These are phyloP conservation scores for Halocynthia aurantium DNA, from an alignment of 23 tunicate genomes.

Conservation along the genomic window DNA sequence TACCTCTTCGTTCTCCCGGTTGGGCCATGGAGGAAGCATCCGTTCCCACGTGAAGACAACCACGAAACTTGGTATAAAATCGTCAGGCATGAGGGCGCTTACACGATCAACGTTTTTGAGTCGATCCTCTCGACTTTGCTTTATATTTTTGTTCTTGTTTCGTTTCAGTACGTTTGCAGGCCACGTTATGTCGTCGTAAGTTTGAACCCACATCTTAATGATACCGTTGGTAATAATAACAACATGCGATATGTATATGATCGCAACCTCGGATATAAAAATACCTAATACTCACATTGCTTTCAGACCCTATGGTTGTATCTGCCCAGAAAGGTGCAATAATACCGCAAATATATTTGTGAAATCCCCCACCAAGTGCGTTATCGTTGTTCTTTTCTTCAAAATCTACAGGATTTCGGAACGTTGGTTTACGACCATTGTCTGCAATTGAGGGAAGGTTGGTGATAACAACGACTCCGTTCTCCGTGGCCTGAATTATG, in stretches of 20 bases:
- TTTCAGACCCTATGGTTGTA: conserved; percentile 24
- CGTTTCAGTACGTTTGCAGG: conserved; percentile 9
- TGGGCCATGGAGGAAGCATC: conserved; percentile 72
- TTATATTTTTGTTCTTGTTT: not conserved
- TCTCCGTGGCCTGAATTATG: conserved; percentile 59
- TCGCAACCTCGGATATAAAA: too few relatives aligned
- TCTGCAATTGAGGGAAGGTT: conserved; percentile 26
- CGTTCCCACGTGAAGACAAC: conserved; percentile 57
- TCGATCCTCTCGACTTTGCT: not conserved
- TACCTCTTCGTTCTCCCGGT: conserved; percentile 20
- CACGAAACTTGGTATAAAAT: conserved; percentile 38
- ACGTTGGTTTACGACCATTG: conserved; percentile 31
- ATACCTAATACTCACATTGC: conserved; percentile 30
- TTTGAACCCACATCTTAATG: conserved; percentile 4
- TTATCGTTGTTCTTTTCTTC: not conserved
- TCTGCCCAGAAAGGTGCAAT: conserved; percentile 84
- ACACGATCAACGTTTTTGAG: conserved; percentile 4
- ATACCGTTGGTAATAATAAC: not conserved
- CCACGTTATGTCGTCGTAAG: conserved; percentile 17
- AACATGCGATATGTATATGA: too few relatives aligned
- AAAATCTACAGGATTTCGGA: conserved; percentile 45
- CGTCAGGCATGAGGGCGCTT: conserved; percentile 11
- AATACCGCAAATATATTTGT: conserved; percentile 51
- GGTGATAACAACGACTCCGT: conserved; percentile 60
- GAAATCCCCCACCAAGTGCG: conserved; percentile 17